These are phyloP conservation scores for Hirtodrosophila cameraria DNA, from an alignment of 2,888 invertebrate species.

Conservation along the genomic window DNA sequence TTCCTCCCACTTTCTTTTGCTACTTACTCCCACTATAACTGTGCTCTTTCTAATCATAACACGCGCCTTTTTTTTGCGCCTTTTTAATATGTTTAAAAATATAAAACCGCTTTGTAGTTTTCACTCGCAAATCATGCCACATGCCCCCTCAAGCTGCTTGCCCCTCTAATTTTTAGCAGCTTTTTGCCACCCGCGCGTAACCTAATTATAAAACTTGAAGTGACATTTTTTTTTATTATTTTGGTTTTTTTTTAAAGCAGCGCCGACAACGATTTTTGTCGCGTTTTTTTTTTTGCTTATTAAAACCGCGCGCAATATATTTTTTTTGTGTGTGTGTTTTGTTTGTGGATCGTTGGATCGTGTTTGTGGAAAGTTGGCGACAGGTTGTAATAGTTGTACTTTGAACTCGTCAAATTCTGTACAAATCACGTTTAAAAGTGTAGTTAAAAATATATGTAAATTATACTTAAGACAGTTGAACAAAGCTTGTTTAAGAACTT, in stretches of 20 bases:
- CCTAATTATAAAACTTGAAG: slow-evolving; percentile 70
- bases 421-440: slow-evolving; percentile 20
- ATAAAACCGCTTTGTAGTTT: slow-evolving; percentile 20
- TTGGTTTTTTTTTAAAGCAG: slow-evolving; percentile 10
- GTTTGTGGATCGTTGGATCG: slow-evolving; percentile 16
- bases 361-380: slow-evolving; percentile 44
- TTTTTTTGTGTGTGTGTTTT: slow-evolving; percentile 5
- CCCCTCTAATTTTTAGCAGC: slow-evolving; percentile 34
- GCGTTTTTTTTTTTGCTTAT: slow-evolving; percentile 30
- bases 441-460: too few relatives aligned
- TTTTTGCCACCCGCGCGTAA: slow-evolving; percentile 70
- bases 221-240: slow-evolving; percentile 49
- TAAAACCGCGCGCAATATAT: slow-evolving; percentile 38
- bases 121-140: slow-evolving; percentile 28
- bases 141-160: background rate
- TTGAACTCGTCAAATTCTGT: slow-evolving; percentile 5
- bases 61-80: slow-evolving; percentile 18
- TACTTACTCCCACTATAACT: too few relatives aligned
- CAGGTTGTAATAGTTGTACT: slow-evolving; percentile 30
- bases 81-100: slow-evolving; percentile 9
- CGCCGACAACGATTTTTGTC: slow-evolving; percentile 34
- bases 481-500: too few relatives aligned
- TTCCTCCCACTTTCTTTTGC: background rate
- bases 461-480: too few relatives aligned
- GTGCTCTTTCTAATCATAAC: background rate